Evolutionary conservation across 2,888 invertebrate genomes (phyloP).

Genomic region (Labia minor): DNA sequence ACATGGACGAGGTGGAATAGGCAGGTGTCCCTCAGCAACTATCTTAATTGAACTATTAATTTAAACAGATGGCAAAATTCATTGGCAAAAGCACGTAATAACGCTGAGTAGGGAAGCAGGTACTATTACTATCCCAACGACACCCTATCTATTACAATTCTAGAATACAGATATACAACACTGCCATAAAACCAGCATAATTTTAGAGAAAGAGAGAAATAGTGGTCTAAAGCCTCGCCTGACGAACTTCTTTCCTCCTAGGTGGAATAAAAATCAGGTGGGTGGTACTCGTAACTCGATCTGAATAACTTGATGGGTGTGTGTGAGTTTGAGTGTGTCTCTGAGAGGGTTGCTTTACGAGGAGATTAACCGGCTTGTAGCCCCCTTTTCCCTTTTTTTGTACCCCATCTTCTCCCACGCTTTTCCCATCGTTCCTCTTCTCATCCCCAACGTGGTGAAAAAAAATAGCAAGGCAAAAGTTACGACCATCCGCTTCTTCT

Average conservation of each 20-base stretch:
- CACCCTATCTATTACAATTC: not conserved
- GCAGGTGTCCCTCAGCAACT: not conserved
- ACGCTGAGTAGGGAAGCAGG: not conserved
- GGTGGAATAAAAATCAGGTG: constrained; percentile 1
- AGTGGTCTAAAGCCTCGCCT: not conserved
- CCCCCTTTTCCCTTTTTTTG: not conserved
- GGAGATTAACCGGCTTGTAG: constrained; percentile 2
- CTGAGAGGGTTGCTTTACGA: constrained; percentile 3
- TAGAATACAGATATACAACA: constrained; percentile 1
- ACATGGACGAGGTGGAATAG: not conserved
- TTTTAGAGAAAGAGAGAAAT: not conserved
- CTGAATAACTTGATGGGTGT: not conserved
- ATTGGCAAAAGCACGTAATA: constrained; percentile 13
- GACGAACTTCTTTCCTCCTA: constrained; percentile 3
- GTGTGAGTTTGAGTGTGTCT: too few relatives aligned
- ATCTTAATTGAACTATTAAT: constrained; percentile 5
- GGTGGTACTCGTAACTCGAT: not conserved
- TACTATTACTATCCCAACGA: not conserved
- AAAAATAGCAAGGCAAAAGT: constrained; percentile 9
- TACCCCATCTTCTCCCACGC: not conserved
- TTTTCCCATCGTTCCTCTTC: not conserved
- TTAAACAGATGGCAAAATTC: constrained; percentile 13
- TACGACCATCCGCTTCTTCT: constrained; percentile 8
- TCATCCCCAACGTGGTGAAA: not conserved
- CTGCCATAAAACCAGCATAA: not conserved